phyloP scores from a whole-genome alignment of 2,113 vertebrate genomes.

The Castor canadensis region DNA sequence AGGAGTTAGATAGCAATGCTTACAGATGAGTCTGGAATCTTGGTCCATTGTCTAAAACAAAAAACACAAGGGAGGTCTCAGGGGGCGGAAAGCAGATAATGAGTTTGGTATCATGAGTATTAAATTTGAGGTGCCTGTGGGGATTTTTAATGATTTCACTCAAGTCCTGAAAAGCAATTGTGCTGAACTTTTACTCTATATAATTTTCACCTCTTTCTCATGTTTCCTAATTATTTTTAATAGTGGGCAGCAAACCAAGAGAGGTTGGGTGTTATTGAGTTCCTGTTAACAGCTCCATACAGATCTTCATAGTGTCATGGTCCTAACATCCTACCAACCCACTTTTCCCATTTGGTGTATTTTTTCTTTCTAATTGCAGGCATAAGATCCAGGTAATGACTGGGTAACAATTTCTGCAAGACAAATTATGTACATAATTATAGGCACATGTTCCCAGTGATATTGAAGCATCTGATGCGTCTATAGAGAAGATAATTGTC shows the following conservation, averaged over 20 bases:
- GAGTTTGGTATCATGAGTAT: conserved; percentile 1
- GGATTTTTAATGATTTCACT: background rate
- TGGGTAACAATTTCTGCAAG: conserved; percentile 81
- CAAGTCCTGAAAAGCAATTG: background rate
- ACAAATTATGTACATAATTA: conserved; percentile 86
- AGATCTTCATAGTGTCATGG: conserved; percentile 48
- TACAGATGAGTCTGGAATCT: background rate
- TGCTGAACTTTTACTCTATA: background rate
- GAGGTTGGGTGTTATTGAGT: background rate
- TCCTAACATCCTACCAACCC: conserved; percentile 24
- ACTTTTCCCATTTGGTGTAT: conserved; percentile 45
- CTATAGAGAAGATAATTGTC: conserved; percentile 84
- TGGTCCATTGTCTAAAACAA: background rate
- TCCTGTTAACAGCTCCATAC: background rate
- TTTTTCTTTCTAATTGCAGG: conserved; percentile 80
- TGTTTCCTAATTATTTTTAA: conserved; percentile 44
- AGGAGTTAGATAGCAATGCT: background rate
- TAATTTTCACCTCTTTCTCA: conserved; percentile 23
- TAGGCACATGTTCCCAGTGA: conserved; percentile 81
- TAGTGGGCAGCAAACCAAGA: background rate
- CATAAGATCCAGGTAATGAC: conserved; percentile 82
- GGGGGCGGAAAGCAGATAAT: background rate
- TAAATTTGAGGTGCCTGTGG: background rate
- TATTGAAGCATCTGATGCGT: conserved; percentile 79
- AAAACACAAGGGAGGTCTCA: background rate